A percentile compares a stretch with the other conserved stretches of the same genome.
These are phyloP conservation scores for Nanger granti DNA, from an alignment of 2,113 vertebrate genomes.

Conservation along the genomic window DNA sequence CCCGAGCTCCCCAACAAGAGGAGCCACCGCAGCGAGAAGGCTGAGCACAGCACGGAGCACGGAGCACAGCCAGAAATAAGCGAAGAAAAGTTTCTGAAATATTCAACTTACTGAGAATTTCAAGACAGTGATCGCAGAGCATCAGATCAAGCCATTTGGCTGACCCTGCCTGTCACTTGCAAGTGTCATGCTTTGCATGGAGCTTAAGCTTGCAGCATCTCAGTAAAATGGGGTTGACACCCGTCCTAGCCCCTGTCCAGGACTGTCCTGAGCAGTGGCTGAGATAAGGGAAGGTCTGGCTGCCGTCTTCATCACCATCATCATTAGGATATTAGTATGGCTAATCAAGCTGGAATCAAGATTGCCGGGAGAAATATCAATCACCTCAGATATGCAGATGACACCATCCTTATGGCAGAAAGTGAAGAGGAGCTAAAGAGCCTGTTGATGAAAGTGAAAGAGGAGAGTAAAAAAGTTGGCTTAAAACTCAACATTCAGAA, in stretches of 20 bases:
- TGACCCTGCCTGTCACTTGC: accelerated
- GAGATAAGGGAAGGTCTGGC: accelerated
- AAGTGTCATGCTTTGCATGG: accelerated
- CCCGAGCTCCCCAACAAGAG: neutral
- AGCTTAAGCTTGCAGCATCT: neutral
- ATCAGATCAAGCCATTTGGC: accelerated
- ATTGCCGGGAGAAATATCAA: no score
- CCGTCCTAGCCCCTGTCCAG: accelerated
- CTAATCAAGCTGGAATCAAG: no score
- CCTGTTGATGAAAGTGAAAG: no score
- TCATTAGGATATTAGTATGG: accelerated
- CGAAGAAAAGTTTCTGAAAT: neutral
- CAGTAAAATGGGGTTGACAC: accelerated
- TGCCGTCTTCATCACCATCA: accelerated
- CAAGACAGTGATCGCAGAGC: neutral
- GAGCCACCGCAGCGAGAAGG: accelerated
- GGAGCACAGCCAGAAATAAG: neutral
- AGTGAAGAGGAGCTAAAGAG: no score
- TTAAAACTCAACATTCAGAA: no score
- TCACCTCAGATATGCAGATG: no score
- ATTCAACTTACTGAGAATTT: neutral
- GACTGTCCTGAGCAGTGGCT: accelerated
- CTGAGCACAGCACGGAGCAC: accelerated
- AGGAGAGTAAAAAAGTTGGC: no score
- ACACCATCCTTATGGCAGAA: no score